phyloP scores from a whole-genome alignment of 2,797 vertebrate species.

The Paedocypris micromegethes region DNA sequence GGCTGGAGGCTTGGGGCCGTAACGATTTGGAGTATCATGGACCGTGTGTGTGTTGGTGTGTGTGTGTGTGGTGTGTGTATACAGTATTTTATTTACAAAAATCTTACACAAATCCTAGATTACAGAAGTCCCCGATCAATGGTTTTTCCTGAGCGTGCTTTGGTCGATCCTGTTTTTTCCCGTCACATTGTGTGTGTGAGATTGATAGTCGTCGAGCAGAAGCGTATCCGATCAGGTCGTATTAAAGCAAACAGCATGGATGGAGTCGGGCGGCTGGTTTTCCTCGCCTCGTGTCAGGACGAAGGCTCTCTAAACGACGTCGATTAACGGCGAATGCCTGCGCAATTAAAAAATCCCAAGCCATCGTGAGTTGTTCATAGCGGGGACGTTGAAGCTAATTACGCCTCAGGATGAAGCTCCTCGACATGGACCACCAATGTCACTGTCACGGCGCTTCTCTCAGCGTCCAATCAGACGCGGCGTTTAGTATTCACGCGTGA shows the following conservation, averaged over 20 bases:
- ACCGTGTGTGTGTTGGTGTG: too few relatives aligned
- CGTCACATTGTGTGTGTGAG: conserved; percentile 16
- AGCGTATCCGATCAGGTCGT: conserved; percentile 39
- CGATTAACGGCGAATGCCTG: conserved; percentile 82
- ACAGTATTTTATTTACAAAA: too few relatives aligned
- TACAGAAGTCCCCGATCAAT: too few relatives aligned
- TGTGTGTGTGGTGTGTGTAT: too few relatives aligned
- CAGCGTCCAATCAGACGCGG: conserved; percentile 73
- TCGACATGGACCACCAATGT: conserved; percentile 86
- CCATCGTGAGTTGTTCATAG: conserved; percentile 90
- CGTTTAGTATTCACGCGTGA: conserved; percentile 65
- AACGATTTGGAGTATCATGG: too few relatives aligned
- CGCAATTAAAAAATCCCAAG: conserved; percentile 85
- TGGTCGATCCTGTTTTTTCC: not conserved
- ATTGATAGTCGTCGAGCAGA: conserved; percentile 38
- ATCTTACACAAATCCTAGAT: too few relatives aligned
- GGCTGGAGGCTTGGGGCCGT: too few relatives aligned
- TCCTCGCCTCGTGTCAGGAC: conserved; percentile 46
- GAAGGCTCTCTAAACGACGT: conserved; percentile 76
- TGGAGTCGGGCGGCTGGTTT: conserved; percentile 27
- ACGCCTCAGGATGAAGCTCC: conserved; percentile 82
- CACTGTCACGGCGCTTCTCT: conserved; percentile 80
- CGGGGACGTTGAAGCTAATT: conserved; percentile 87
- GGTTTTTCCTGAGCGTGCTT: too few relatives aligned
- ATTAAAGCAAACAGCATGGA: conserved; percentile 41